Percentiles rank a stretch among this genome's conserved stretches.
Conservation (phyloP, 1,140 invertebrate genomes). For the Bombus pyrosoma region DNA sequence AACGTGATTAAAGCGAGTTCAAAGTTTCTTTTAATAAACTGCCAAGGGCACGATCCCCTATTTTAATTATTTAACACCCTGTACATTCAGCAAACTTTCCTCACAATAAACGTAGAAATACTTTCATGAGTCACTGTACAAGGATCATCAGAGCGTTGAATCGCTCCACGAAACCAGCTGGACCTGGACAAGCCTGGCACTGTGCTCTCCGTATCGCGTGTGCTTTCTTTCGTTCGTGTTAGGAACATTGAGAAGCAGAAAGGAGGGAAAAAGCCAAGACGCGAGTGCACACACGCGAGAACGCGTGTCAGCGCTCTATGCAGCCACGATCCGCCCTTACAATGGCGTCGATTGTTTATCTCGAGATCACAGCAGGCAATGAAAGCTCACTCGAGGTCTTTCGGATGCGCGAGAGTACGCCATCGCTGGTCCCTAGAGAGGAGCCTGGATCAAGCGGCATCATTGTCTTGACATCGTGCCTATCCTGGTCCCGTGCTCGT, state of each 20-base stretch:
- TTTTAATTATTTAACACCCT: too few species aligned
- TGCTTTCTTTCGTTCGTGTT: conserved; percentile 38
- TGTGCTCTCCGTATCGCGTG: conserved; percentile 35
- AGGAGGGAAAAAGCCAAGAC: conserved; percentile 56
- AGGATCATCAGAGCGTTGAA: conserved; percentile 56
- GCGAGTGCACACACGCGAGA: conserved; percentile 17
- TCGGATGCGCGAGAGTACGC: not conserved
- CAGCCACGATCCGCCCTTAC: conserved; percentile 29
- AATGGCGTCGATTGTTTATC: conserved; percentile 70
- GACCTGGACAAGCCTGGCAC: conserved; percentile 50
- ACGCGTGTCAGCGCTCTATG: conserved; percentile 17
- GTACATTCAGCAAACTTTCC: too few species aligned
- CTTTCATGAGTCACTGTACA: too few species aligned
- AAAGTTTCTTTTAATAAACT: too few species aligned
- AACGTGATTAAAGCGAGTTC: too few species aligned
- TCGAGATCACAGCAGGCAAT: conserved; percentile 59
- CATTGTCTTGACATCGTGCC: conserved; percentile 53
- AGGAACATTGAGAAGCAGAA: conserved; percentile 13
- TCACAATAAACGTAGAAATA: too few species aligned
- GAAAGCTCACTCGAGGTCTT: conserved; percentile 56
- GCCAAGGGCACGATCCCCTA: too few species aligned
- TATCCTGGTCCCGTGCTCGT: conserved; percentile 21
- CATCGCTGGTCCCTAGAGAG: not conserved
- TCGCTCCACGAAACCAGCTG: conserved; percentile 54
- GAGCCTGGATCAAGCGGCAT: conserved; percentile 52